Percentiles rank a stretch among this genome's conserved stretches.
Conservation (phyloP, 2,797 vertebrate genomes). For the Mormyrops boulengeri region DNA sequence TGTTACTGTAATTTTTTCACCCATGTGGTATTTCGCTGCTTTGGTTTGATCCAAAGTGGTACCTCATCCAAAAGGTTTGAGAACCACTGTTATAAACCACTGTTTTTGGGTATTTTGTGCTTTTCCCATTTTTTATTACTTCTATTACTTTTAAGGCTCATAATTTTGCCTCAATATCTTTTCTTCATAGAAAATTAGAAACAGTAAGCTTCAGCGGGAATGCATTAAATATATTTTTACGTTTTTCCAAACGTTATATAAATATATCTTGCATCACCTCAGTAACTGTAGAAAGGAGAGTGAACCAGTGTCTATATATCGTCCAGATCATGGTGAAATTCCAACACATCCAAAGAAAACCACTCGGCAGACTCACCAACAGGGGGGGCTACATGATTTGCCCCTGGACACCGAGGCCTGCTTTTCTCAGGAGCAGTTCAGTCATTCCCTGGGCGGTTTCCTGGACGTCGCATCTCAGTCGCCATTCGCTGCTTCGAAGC, state of each 20-base stretch:
- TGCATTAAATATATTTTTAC: neutral
- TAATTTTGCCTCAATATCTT: neutral
- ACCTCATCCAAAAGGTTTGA: neutral
- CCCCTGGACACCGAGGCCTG: neutral
- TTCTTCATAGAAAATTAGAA: neutral
- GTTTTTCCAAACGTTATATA: neutral
- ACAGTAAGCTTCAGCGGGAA: neutral
- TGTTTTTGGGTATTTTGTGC: neutral
- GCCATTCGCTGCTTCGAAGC: neutral
- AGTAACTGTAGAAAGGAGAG: neutral
- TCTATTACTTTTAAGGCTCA: neutral
- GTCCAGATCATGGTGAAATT: neutral
- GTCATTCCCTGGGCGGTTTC: conserved; percentile 3
- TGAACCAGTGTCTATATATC: neutral
- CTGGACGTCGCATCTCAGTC: neutral
- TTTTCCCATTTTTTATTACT: neutral
- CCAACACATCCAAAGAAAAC: neutral
- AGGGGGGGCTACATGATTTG: neutral
- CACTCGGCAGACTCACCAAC: neutral
- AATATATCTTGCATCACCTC: neutral
- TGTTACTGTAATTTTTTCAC: neutral
- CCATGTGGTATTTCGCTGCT: neutral
- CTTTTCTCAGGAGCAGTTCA: conserved; percentile 22
- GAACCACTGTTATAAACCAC: neutral
- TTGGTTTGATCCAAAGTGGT: neutral